Conservation (phyloP, 2,113 vertebrate genomes). For the Lagopus muta region DNA sequence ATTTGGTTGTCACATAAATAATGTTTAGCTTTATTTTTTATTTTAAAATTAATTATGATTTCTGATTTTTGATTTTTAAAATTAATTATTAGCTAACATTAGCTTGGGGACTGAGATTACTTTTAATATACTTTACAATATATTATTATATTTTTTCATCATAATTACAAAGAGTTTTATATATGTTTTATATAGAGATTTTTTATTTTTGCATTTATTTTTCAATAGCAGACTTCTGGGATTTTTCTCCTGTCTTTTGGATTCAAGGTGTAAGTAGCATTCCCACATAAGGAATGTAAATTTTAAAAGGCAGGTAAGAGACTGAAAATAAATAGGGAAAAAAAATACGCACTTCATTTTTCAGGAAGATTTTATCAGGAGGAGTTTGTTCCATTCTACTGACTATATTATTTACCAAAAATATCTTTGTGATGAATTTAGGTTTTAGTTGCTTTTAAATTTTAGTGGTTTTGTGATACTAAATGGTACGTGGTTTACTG, state of each 20-base stretch:
- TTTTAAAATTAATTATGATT: not conserved
- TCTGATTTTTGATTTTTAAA: not conserved
- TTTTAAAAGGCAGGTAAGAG: not conserved
- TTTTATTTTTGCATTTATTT: not conserved
- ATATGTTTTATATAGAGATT: not conserved
- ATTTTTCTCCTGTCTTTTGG: not conserved
- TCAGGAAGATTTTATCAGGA: not conserved
- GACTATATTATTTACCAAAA: not conserved
- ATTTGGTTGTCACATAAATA: not conserved
- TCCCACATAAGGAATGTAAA: not conserved
- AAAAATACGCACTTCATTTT: not conserved
- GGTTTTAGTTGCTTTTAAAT: not conserved
- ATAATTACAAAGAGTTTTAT: conserved; percentile 38
- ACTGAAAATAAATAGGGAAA: rapidly evolving
- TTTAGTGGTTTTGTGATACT: not conserved
- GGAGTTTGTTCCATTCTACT: not conserved
- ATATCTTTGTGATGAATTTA: not conserved
- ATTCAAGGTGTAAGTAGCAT: not conserved
- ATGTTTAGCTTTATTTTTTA: not conserved
- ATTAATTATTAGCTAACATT: conserved; percentile 61
- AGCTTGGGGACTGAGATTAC: conserved; percentile 17
- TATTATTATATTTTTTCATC: conserved; percentile 44
- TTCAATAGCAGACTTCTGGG: not conserved
- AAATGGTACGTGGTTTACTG: not conserved
- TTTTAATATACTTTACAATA: conserved; percentile 48